phyloP scores from a whole-genome alignment of 2,888 invertebrate species.

The Lithophane leautieri region DNA sequence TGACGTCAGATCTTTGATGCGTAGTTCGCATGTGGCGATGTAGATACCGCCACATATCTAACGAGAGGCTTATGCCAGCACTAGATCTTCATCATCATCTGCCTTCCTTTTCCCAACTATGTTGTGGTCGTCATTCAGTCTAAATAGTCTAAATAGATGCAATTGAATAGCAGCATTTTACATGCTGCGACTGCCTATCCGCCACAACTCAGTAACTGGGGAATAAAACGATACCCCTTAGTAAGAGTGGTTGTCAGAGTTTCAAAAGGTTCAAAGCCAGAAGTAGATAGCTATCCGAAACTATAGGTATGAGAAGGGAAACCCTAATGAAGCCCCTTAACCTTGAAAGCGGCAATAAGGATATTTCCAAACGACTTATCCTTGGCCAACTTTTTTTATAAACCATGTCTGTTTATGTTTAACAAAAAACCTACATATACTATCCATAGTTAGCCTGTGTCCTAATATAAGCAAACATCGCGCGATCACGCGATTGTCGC shows the following conservation, averaged over 20 bases:
- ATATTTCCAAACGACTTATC: conserved; percentile 28
- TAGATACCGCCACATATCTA: no score
- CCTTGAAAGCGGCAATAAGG: conserved; percentile 40
- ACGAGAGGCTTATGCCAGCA: background rate
- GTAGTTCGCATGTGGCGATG: no score
- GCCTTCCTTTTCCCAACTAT: no score
- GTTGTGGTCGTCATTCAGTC: background rate
- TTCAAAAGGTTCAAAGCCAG: background rate
- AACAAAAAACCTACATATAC: conserved; percentile 16
- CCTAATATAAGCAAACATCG: background rate
- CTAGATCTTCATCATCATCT: background rate
- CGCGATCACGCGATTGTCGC: background rate
- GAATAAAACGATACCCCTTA: background rate
- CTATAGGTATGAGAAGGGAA: background rate
- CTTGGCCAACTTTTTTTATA: conserved; percentile 30
- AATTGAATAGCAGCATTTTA: background rate
- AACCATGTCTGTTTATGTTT: conserved; percentile 4
- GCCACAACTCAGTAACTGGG: background rate
- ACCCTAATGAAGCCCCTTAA: conserved; percentile 47
- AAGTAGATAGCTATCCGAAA: background rate
- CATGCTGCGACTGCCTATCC: no score
- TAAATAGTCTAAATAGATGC: no score
- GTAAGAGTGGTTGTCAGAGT: background rate
- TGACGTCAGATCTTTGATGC: no score
- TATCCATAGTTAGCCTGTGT: background rate